Evolutionary conservation across 1,140 invertebrate species (phyloP).

Genomic region (Drosophila nasuta): DNA sequence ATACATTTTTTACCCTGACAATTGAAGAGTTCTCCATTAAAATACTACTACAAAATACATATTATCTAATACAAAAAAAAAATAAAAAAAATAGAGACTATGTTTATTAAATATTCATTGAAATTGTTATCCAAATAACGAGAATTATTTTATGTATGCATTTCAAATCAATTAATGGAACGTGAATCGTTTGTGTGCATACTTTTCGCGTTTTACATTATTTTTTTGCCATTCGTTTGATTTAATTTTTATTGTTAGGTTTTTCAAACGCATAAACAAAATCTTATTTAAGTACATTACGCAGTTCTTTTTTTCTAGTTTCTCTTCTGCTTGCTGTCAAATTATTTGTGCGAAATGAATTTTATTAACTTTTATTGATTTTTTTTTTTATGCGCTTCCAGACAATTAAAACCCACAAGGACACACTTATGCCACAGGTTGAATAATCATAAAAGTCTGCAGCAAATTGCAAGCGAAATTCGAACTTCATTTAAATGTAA

Average conservation of each 20-base stretch:
- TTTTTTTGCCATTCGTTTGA: constrained; percentile 5
- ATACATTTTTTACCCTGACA: constrained; percentile 30
- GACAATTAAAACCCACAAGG: constrained; percentile 51
- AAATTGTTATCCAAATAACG: constrained; percentile 46
- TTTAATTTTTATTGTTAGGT: constrained; percentile 11
- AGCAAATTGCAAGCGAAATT: neutral
- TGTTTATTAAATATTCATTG: constrained; percentile 39
- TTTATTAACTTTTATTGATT: constrained; percentile 69
- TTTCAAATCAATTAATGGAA: constrained; percentile 72
- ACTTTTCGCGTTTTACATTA: constrained; percentile 11
- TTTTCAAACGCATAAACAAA: constrained; percentile 49
- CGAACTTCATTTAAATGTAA: neutral
- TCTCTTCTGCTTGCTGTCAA: constrained; percentile 38
- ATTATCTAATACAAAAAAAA: neutral
- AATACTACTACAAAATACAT: neutral
- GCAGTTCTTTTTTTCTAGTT: constrained; percentile 15
- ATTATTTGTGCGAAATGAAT: constrained; percentile 58
- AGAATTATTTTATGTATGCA: constrained; percentile 62
- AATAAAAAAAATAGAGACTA: constrained; percentile 1
- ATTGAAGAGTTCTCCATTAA: neutral
- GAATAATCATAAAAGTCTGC: neutral
- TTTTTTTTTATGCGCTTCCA: constrained; percentile 56
- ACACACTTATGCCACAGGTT: no score
- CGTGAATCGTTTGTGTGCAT: constrained; percentile 44
- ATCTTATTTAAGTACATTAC: constrained; percentile 17